Evolutionary conservation across 2,113 vertebrate genomes (phyloP), one percentile per base, ranked within the genome.

Genomic region (Geothlypis trichas): DNA sequence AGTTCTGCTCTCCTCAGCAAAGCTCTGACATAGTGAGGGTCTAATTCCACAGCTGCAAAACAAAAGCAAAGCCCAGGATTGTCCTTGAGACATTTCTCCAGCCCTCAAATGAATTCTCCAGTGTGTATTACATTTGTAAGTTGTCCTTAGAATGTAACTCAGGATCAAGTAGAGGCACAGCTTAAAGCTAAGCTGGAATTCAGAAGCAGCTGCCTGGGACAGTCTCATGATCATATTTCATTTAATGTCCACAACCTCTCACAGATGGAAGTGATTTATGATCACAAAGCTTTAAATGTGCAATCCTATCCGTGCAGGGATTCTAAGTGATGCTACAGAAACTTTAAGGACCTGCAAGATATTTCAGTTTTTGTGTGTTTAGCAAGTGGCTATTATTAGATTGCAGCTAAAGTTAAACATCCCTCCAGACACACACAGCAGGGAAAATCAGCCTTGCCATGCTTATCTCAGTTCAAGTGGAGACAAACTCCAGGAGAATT

Each of bases 1-100:
- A 99, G 97, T 92, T 99, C 99, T 6, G 99, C 99, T 97, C 99
- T 98, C 89, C 99, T 97, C 90, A 99, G 89, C 92, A 99, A 89
- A 28, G 99, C 99, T 72, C 99, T 98, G 71, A 99, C 79, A 24
- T 99, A 99, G 67, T 97, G 97, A 46, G 99, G 98, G 93, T 99
- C 98, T 93, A 99, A 97, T 75, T 98, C 98, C 90, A 99, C 98
- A 65, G 98, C 98, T 99, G 89, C 26, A 95, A 95, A 95, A 79
- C 66, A 85, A 94, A 82, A 94, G 4, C 61, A 87, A 58, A 86
- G 47, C 39, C 82, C 63, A 69, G 46, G 10, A 49, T 51, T 87
- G 85, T 41, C 65, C 41, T 5, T 69, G 42, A 58, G 65, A 76
- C 52, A 41, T 57, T 81, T 72, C 41, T 68, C 42, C 8, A 69